Evolutionary conservation across 2,113 vertebrate species (phyloP).

Genomic region (Synodontis membranacea): DNA sequence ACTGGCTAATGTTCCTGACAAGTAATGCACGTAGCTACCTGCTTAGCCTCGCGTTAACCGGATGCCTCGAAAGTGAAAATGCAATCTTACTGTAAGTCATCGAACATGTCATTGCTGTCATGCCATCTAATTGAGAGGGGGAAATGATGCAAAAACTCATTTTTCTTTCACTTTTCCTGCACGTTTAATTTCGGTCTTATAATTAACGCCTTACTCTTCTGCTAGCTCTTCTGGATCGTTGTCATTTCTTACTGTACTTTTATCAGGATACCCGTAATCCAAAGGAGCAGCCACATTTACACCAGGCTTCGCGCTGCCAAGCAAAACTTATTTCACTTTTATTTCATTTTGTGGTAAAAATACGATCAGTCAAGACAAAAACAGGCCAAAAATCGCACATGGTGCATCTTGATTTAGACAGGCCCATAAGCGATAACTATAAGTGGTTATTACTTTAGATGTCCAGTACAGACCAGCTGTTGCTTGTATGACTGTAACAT

Average conservation of each 20-base stretch:
- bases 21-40: no score
- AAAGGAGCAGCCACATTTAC: not conserved
- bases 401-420: not conserved
- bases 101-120: not conserved
- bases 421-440: no score
- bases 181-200: not conserved
- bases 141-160: not conserved
- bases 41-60: not conserved
- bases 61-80: not conserved
- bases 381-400: not conserved
- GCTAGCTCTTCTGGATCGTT: not conserved
- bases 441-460: not conserved
- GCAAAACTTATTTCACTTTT: not conserved
- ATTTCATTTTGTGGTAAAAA: not conserved
- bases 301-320: not conserved
- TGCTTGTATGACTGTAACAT: not conserved
- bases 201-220: not conserved
- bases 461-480: not conserved
- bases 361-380: not conserved
- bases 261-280: not conserved
- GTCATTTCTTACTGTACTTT: not conserved
- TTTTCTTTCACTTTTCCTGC: not conserved
- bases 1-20: not conserved
- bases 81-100: not conserved
- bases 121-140: no score